phyloP scores from a whole-genome alignment of 2,888 invertebrate genomes.

The Platycheirus albimanus region DNA sequence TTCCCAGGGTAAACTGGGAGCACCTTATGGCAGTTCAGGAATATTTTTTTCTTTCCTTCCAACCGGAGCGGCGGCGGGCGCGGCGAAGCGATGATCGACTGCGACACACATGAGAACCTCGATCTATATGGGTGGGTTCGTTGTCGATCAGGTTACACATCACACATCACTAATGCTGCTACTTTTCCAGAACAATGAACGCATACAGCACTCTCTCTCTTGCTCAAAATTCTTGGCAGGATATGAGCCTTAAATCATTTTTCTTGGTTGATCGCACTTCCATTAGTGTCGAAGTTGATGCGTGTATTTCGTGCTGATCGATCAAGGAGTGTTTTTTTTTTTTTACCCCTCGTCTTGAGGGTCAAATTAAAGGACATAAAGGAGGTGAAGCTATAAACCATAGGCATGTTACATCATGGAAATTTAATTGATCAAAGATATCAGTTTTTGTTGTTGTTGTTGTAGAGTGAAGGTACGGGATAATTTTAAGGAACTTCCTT shows the following conservation, averaged over 20 bases:
- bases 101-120: conserved; percentile 27
- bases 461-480: too few relatives aligned
- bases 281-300: conserved; percentile 69
- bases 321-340: conserved; percentile 19
- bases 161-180: conserved; percentile 37
- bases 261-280: conserved; percentile 75
- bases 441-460: conserved; percentile 9
- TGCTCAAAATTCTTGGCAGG: conserved; percentile 59
- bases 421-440: conserved; percentile 51
- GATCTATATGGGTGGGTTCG: conserved; percentile 69
- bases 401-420: conserved; percentile 48
- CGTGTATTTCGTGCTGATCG: conserved; percentile 51
- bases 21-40: conserved; percentile 56
- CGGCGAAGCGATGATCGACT: too few relatives aligned
- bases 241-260: conserved; percentile 76
- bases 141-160: conserved; percentile 69
- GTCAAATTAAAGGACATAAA: conserved; percentile 67
- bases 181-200: conserved; percentile 60
- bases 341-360: conserved; percentile 32
- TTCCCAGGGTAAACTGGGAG: conserved; percentile 61
- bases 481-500: conserved; percentile 55
- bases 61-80: too few relatives aligned
- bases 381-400: conserved; percentile 47
- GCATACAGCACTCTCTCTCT: conserved; percentile 13
- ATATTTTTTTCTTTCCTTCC: neutral